phyloP scores from a whole-genome alignment of 1,140 invertebrate species.

The Listronotus oregonensis region DNA sequence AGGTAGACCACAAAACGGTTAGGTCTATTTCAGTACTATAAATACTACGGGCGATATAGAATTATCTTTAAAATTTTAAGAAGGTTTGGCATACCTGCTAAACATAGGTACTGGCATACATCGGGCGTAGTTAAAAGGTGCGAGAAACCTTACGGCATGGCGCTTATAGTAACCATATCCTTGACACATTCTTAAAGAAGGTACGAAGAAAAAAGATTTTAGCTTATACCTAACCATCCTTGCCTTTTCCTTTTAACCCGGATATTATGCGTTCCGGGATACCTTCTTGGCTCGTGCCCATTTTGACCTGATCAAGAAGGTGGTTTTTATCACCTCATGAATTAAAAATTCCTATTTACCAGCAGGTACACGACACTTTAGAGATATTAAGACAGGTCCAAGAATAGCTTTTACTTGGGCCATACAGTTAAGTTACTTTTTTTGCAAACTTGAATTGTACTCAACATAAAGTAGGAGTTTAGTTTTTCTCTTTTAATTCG shows the following conservation, averaged over 20 bases:
- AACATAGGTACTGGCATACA: conserved; percentile 5
- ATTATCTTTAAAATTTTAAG: background rate
- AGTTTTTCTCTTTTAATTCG: too few relatives aligned
- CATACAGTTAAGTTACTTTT: too few relatives aligned
- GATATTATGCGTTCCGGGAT: conserved; percentile 1
- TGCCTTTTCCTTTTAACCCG: conserved; percentile 7
- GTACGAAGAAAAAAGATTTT: conserved; percentile 6
- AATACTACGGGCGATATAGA: conserved; percentile 1
- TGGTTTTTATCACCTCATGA: too few relatives aligned
- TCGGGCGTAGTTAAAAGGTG: conserved; percentile 5
- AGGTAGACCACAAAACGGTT: too few relatives aligned
- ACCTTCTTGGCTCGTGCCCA: conserved; percentile 19
- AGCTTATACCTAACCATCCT: conserved; percentile 5
- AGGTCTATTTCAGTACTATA: too few relatives aligned
- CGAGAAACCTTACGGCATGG: conserved; percentile 14
- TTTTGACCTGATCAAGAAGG: conserved; percentile 11
- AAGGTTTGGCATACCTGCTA: conserved; percentile 22
- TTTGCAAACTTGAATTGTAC: too few relatives aligned
- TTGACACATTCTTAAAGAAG: conserved; percentile 16
- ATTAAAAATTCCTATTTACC: too few relatives aligned
- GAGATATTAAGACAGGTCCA: too few relatives aligned
- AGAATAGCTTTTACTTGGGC: too few relatives aligned
- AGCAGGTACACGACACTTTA: too few relatives aligned
- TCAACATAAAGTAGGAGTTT: too few relatives aligned
- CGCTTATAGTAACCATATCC: conserved; percentile 9